A percentile compares a stretch with the other conserved stretches of the same genome.
Conservation (phyloP, 92 coral and sea anemone genomes). For the Muricea muricata region DNA sequence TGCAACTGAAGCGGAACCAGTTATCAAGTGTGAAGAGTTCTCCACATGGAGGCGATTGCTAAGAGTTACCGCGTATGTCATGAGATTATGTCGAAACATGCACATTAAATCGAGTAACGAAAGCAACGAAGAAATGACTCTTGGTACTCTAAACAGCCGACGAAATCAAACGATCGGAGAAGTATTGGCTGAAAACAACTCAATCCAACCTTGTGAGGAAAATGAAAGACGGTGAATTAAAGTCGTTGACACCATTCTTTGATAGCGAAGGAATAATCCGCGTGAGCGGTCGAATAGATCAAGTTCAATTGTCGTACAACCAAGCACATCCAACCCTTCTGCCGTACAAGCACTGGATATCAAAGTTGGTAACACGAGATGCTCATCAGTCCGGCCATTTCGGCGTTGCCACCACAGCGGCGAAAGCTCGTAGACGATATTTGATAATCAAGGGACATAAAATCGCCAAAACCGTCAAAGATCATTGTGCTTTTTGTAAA, state of each 20-base stretch:
- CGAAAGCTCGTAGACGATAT: slow-evolving; percentile 52
- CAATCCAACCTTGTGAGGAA: slow-evolving; percentile 28
- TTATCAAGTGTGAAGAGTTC: neutral
- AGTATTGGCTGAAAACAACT: slow-evolving; percentile 30
- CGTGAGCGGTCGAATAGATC: slow-evolving; percentile 56
- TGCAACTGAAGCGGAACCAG: neutral
- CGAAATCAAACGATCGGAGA: slow-evolving; percentile 21
- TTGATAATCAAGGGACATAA: slow-evolving; percentile 50
- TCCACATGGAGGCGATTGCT: slow-evolving; percentile 8
- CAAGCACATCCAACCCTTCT: slow-evolving; percentile 59
- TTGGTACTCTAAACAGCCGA: slow-evolving; percentile 24
- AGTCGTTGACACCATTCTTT: slow-evolving; percentile 49
- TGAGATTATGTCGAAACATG: neutral
- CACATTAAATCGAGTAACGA: neutral
- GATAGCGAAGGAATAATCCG: slow-evolving; percentile 43
- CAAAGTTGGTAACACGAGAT: too few relatives aligned
- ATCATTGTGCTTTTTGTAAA: too few relatives aligned
- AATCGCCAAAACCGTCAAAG: slow-evolving; percentile 33
- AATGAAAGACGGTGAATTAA: slow-evolving; percentile 42
- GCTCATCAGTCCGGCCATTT: too few relatives aligned
- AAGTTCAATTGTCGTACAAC: slow-evolving; percentile 38
- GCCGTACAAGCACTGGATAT: slow-evolving; percentile 46
- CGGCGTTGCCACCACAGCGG: slow-evolving; percentile 25
- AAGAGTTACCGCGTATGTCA: neutral
- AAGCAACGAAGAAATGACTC: neutral